Percentiles rank a stretch among this genome's conserved stretches.
These are phyloP conservation scores for Athalia rosae DNA, from an alignment of 2,888 invertebrate species.

Conservation along the genomic window DNA sequence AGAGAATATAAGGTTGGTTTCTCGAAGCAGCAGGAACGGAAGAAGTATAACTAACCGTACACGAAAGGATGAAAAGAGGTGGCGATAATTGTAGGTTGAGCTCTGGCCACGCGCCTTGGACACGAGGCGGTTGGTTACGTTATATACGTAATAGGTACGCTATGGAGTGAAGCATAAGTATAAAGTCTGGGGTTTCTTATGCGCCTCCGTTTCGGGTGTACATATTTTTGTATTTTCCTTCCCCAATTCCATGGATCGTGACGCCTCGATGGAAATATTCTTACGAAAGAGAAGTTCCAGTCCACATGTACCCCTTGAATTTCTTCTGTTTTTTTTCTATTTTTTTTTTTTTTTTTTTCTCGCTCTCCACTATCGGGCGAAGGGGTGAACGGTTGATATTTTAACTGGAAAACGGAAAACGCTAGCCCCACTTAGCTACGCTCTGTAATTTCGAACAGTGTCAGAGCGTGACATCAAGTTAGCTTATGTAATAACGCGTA, in stretches of 20 bases:
- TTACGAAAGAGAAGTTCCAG: too few relatives aligned
- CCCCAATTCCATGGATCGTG: too few relatives aligned
- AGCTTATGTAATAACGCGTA: constrained; percentile 53
- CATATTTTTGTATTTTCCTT: too few relatives aligned
- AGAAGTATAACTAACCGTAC: background rate
- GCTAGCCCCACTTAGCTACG: constrained; percentile 23
- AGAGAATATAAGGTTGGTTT: constrained; percentile 18
- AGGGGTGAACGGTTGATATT: constrained; percentile 11
- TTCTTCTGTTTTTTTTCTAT: too few relatives aligned
- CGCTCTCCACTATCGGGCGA: too few relatives aligned
- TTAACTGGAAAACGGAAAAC: constrained; percentile 32
- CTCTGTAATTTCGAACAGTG: constrained; percentile 39
- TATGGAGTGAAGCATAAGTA: background rate
- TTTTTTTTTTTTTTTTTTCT: background rate
- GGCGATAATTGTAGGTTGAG: constrained; percentile 58
- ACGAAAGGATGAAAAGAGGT: constrained; percentile 45
- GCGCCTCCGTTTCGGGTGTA: too few relatives aligned
- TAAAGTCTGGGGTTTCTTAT: background rate
- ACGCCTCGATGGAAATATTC: too few relatives aligned
- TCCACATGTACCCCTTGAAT: too few relatives aligned
- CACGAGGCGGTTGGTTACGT: constrained; percentile 4
- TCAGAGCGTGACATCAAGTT: constrained; percentile 45
- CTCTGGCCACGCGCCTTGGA: constrained; percentile 56
- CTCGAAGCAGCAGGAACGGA: constrained; percentile 15
- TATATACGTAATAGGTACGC: background rate